Evolutionary conservation across 2,113 vertebrate genomes (phyloP).

Genomic region (Neotoma lepida): DNA sequence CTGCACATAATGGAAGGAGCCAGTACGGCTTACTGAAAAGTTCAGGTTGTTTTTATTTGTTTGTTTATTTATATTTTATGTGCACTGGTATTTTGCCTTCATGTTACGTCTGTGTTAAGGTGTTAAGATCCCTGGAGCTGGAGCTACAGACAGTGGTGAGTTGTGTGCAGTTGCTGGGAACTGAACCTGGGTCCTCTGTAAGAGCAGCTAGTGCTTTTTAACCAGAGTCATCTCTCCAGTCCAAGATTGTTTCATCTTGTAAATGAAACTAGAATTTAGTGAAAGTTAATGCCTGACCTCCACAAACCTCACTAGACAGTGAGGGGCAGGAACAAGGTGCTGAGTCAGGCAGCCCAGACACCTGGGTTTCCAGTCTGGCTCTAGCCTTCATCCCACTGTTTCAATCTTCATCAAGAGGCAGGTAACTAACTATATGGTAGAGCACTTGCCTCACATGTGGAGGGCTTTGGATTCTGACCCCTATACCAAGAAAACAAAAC

Average conservation of each 20-base stretch:
- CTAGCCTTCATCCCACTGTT: neutral
- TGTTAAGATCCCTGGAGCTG: neutral
- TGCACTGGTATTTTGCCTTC: neutral
- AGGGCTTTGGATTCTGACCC: neutral
- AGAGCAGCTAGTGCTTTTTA: neutral
- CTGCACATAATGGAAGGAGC: constrained; percentile 12
- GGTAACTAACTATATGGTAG: neutral
- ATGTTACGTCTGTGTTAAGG: neutral
- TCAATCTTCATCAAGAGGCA: neutral
- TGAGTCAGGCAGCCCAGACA: neutral
- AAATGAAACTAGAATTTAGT: constrained; percentile 12
- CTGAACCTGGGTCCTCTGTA: neutral
- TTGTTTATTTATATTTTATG: neutral
- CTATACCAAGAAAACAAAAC: neutral
- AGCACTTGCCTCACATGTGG: neutral
- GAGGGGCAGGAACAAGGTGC: neutral
- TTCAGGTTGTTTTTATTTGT: neutral
- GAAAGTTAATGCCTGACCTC: neutral
- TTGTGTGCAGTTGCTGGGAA: neutral
- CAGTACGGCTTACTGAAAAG: constrained; percentile 6
- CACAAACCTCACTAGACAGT: neutral
- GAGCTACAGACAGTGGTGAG: neutral
- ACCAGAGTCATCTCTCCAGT: neutral
- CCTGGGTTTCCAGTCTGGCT: neutral
- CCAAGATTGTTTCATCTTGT: neutral